Evolutionary conservation across 2,888 invertebrate species (phyloP), one percentile per base, ranked within the genome.

Genomic region (Meiosimyza decipiens): DNA sequence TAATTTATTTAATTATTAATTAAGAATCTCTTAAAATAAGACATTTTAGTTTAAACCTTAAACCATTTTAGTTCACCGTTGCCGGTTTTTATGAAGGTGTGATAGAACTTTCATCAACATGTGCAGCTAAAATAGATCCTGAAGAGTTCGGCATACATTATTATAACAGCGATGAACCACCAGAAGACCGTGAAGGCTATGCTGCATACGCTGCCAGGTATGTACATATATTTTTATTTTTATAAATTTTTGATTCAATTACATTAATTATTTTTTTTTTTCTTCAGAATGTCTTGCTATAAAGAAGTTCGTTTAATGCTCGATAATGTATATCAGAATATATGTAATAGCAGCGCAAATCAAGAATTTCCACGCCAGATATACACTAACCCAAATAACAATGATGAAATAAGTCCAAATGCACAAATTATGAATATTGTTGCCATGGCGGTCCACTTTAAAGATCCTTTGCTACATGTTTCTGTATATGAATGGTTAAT

Each of bases 401-500:
- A 79, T 63, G 80, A 73, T 78, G 85, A 73, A 79, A 78, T 79
- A 13, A 80, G 69, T 52, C 76, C 82, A 0, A 85, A 81, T 71
- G 76, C 76, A 15, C 79, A 92, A 89, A 89, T 91, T 55, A 88
- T 88, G 66, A 88, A 89, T 82, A 89, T 94, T 28, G 91, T 94
- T 18, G 89, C 89, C 78, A 91, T 92, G 79, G 91, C 92, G 72
- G 87, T 94, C 15, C 90, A 91, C 64, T 89, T 91, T 6, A 89
- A 91, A 6, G 99, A 99, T 87, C 96, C 98, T 83, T 89, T 97
- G 16, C 90, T 97, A 73, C 98, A 99, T 82, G 93, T 95, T 0
- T 92, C 95, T 0, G 90, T 99, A 1, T 99, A 98, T 85, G 94
- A 96, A 80, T 98, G 98, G 98, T 91, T 98, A 84, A 91, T 96